Evolutionary conservation across 53 echinoderm and acorn worm genomes (phyloP), one percentile per base, ranked within the genome.

Genomic region (Arbacia lixula): DNA sequence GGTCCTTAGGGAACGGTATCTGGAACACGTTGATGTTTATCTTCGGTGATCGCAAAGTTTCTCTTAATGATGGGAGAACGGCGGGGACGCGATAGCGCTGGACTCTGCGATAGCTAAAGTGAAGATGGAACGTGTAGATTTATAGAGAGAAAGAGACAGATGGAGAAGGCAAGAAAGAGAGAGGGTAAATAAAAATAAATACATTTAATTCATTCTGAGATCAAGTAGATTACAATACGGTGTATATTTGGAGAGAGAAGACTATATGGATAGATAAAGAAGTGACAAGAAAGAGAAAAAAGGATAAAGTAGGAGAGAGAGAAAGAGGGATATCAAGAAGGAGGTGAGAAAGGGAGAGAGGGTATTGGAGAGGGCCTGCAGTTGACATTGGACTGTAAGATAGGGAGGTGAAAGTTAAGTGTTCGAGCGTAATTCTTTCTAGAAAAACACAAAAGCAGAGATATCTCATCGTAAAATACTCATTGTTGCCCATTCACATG

Each of bases 11-110:
- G 74, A 74, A 53, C 32, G 34, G 53, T 50, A 74, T 74, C 74
- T 74, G 53, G 74, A 74, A 33, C 74, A 74, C 74, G 74, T 53
- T 53, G 74, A 53, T 74, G 74, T 74, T 74, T 74, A 74, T 74
- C 74, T 74, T 74, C 19, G 36, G 35, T 34, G 53, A 52, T 50
- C 52, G 74, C 49, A 5, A 53, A 29, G 74, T 51, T 74, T 39
- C 42, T 69, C 42, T 5, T 69, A n/a, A n/a, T n/a, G n/a, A n/a
- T n/a, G n/a, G n/a, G n/a, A n/a, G n/a, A n/a, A n/a, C n/a, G n/a
- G n/a, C n/a, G n/a, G n/a, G n/a, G n/a, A n/a, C n/a, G n/a, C n/a
- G n/a, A n/a, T n/a, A n/a, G n/a, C n/a, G n/a, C n/a, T n/a, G n/a
- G n/a, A n/a, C n/a, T n/a, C n/a, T n/a, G n/a, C n/a, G n/a, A n/a